A percentile compares a stretch with the other conserved stretches of the same genome.
These are phyloP conservation scores for Petromus typicus DNA, from an alignment of 2,113 vertebrate genomes.

Conservation along the genomic window DNA sequence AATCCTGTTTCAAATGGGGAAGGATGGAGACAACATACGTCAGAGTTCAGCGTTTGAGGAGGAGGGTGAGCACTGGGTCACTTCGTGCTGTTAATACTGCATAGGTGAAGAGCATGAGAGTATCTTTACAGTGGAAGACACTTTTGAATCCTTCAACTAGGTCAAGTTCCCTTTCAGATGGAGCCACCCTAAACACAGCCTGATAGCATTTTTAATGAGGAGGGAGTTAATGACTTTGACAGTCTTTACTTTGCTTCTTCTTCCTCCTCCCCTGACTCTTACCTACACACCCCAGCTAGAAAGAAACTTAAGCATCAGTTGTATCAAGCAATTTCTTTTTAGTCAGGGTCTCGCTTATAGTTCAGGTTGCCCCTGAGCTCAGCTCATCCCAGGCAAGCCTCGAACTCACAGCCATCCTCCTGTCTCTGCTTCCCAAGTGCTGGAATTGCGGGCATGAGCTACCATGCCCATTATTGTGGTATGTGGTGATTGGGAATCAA, in stretches of 20 bases:
- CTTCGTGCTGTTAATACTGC: not conserved
- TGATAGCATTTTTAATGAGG: not conserved
- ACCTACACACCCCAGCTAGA: not conserved
- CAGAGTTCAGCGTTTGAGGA: not conserved
- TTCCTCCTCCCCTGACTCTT: not conserved
- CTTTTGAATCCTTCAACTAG: not conserved
- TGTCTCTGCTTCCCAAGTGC: too few species aligned
- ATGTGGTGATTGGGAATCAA: too few species aligned
- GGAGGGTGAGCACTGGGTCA: not conserved
- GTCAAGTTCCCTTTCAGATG: not conserved
- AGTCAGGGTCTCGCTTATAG: too few species aligned
- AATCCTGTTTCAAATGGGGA: fast-evolving
- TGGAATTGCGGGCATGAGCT: too few species aligned
- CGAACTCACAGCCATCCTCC: too few species aligned
- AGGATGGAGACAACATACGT: not conserved
- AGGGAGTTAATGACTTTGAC: not conserved
- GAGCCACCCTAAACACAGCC: not conserved
- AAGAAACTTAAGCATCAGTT: not conserved
- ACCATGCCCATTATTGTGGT: too few species aligned
- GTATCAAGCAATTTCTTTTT: too few species aligned
- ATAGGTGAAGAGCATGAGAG: not conserved
- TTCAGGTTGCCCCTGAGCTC: too few species aligned
- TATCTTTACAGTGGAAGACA: not conserved
- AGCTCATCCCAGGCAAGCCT: too few species aligned
- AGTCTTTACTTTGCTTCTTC: not conserved